These are phyloP conservation scores for Drepana arcuata DNA, from an alignment of 1,140 invertebrate species.

Conservation along the genomic window DNA sequence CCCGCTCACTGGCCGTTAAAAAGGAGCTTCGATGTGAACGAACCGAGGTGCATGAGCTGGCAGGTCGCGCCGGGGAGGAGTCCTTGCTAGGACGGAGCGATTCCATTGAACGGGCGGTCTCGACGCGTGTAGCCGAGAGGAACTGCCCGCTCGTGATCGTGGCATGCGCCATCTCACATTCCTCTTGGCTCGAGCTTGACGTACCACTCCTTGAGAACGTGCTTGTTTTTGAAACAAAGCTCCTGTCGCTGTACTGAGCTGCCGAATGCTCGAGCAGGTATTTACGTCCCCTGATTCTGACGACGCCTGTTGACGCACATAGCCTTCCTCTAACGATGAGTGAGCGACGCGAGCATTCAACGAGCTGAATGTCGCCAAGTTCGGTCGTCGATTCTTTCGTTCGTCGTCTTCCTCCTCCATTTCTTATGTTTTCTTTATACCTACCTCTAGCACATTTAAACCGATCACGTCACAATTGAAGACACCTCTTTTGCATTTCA, in stretches of 20 bases:
- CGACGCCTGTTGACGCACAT: constrained; percentile 40
- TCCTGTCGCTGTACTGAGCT: constrained; percentile 64
- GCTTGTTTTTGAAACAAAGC: constrained; percentile 71
- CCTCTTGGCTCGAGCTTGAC: constrained; percentile 80
- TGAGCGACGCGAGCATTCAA: constrained; percentile 54
- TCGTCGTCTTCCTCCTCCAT: constrained; percentile 76
- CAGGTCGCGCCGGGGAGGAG: constrained; percentile 54
- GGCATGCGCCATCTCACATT: constrained; percentile 74
- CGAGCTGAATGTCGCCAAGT: constrained; percentile 51
- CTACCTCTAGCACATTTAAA: constrained; percentile 24
- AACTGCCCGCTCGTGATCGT: constrained; percentile 70
- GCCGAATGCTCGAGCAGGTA: constrained; percentile 54
- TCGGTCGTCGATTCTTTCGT: constrained; percentile 41
- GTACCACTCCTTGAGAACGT: constrained; percentile 75
- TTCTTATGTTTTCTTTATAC: constrained; percentile 26
- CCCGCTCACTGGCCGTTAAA: constrained; percentile 75
- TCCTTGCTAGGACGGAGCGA: constrained; percentile 74
- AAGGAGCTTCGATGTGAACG: constrained; percentile 70
- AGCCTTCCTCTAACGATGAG: constrained; percentile 45
- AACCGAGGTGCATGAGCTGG: constrained; percentile 62
- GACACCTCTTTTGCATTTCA: constrained; percentile 40
- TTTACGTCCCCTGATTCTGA: constrained; percentile 59
- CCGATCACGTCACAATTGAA: constrained; percentile 39
- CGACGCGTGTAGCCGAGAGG: constrained; percentile 73
- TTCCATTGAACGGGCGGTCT: constrained; percentile 80